A percentile compares a stretch with the other conserved stretches of the same genome.
Conservation (phyloP, 2,113 vertebrate species). For the Falco punctatus region DNA sequence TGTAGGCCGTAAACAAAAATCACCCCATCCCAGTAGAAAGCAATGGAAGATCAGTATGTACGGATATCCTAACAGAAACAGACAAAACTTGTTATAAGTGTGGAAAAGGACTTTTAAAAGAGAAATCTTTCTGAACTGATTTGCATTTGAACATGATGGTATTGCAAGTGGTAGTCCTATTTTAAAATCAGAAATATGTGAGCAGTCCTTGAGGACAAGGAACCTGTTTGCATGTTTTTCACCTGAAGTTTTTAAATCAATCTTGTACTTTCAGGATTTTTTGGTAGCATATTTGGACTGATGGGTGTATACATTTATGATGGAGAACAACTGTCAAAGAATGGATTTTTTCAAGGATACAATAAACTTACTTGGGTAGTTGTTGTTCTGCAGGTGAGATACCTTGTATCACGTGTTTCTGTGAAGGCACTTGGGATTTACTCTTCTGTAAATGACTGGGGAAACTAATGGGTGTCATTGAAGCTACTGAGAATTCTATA, state of each 20-base stretch:
- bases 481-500: not conserved
- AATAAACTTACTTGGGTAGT: constrained; percentile 92
- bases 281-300: constrained; percentile 91
- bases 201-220: not conserved
- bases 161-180: not conserved
- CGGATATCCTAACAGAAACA: not conserved
- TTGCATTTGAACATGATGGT: not conserved
- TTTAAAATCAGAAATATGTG: not conserved
- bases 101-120: not conserved
- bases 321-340: constrained; percentile 85
- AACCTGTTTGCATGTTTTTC: not conserved
- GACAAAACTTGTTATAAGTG: not conserved
- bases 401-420: not conserved
- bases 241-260: not conserved
- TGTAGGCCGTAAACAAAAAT: not conserved
- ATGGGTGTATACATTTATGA: constrained; percentile 92
- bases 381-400: constrained; percentile 90
- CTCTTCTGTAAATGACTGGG: not conserved
- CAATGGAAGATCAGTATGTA: not conserved
- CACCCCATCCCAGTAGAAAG: not conserved
- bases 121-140: not conserved
- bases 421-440: not conserved
- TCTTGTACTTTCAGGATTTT: constrained; percentile 83
- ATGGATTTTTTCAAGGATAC: constrained; percentile 97
- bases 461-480: not conserved